These are phyloP conservation scores for Nemotelus pantherinus DNA, from an alignment of 2,888 invertebrate genomes.

Conservation along the genomic window DNA sequence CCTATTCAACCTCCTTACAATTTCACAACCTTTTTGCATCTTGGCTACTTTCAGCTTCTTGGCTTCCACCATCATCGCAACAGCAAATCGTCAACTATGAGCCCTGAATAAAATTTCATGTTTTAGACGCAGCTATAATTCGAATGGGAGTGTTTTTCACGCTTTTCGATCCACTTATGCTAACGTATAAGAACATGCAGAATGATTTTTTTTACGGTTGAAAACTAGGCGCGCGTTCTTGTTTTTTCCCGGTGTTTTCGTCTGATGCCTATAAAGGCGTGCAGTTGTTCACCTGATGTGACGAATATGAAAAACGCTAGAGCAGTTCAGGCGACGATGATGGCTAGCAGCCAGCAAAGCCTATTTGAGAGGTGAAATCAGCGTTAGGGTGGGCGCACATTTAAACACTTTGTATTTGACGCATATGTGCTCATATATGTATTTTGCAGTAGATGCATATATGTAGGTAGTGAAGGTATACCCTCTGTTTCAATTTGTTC, in stretches of 20 bases:
- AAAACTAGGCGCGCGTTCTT: constrained; percentile 33
- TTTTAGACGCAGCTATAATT: not conserved
- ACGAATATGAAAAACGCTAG: constrained; percentile 18
- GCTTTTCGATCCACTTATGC: constrained; percentile 2
- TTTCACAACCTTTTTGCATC: not conserved
- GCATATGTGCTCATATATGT: constrained; percentile 9
- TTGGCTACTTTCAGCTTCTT: too few species aligned
- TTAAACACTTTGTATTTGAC: constrained; percentile 11
- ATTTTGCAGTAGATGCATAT: not conserved
- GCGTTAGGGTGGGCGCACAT: not conserved
- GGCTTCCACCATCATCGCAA: too few species aligned
- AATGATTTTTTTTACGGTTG: constrained; percentile 3
- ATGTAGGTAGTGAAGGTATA: too few species aligned
- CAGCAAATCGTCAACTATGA: too few species aligned
- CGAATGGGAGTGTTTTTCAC: not conserved
- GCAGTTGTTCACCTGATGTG: constrained; percentile 36
- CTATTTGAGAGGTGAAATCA: too few species aligned
- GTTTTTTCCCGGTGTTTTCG: not conserved
- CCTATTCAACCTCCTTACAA: not conserved
- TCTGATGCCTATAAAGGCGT: constrained; percentile 23
- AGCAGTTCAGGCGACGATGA: not conserved
- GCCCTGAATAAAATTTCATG: too few species aligned
- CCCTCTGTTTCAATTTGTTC: not conserved
- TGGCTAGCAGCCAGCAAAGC: not conserved
- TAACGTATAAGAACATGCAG: constrained; percentile 4